Evolutionary conservation across 2,888 invertebrate genomes (phyloP), one percentile per base, ranked within the genome.

Genomic region (Idaea aversata): DNA sequence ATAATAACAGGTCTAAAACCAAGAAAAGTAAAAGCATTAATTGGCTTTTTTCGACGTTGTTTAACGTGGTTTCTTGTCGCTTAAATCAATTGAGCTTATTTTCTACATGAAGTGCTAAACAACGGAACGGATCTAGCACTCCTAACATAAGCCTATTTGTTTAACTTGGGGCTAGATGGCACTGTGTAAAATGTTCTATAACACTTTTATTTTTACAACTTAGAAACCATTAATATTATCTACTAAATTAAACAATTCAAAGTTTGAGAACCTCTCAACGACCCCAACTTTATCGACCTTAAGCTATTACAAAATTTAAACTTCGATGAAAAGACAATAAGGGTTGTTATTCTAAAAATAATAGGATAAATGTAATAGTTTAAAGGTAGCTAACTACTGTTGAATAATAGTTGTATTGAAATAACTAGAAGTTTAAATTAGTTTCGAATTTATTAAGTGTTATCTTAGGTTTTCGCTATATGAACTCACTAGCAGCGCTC

Each of bases 261-360:
- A 47, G 13, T 7, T 47, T 47, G 3, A 47, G 47, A 47, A 47
- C 47, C 47, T 47, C 47, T 47, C 5, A 3, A 57, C 57, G 15
- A 35, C 25, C 35, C 47, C 16, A 68, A 68, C 63, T 68, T 68
- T 15, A 16, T 36, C 62, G 59, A 64, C 47, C 47, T 47, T 13
- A 25, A 47, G 47, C 47, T 10, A 47, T 47, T 47, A 47, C 47
- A 47, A 47, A 47, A 59, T 68, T 59, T 61, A 61, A 66, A 66
- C 59, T 69, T 68, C 60, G 62, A 66, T 66, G 65, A 58, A 69
- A 69, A 69, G 68, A 69, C 68, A 69, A 69, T 63, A 69, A 59
- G 63, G 65, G 34, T 34, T 59, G 59, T 59, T 59, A 59, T 59
- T 59, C 16, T 15, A 59, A 25, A 34, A 34, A 34, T 25, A 25